phyloP scores from a whole-genome alignment of 2,888 invertebrate species.

The Protophormia terraenovae region DNA sequence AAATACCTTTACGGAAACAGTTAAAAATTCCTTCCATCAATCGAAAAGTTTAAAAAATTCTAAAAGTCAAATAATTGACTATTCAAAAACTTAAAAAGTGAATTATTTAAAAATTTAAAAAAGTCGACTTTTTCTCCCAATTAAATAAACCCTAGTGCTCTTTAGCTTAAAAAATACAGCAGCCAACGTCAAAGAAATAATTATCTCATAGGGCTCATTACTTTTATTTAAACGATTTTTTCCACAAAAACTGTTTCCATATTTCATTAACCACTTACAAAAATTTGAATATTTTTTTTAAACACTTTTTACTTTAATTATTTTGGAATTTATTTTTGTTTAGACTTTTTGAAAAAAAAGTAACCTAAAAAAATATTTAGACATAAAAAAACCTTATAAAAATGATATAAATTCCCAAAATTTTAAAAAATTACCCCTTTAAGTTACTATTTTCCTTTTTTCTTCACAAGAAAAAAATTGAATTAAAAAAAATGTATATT shows the following conservation, averaged over 20 bases:
- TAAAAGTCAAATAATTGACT: no score
- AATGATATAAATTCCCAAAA: background rate
- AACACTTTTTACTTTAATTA: constrained; percentile 11
- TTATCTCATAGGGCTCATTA: background rate
- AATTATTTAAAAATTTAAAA: no score
- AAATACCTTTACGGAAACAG: no score
- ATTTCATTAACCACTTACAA: constrained; percentile 55
- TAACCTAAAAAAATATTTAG: background rate
- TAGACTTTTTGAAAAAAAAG: constrained; percentile 45
- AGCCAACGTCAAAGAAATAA: no score
- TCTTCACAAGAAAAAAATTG: background rate
- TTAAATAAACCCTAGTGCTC: no score
- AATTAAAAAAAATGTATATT: background rate
- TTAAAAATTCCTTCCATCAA: no score
- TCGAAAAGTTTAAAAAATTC: no score
- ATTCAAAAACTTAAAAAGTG: no score
- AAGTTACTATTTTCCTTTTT: background rate
- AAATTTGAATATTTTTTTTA: constrained; percentile 9
- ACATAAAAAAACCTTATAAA: no score
- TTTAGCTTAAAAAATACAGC: no score
- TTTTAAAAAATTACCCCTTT: constrained; percentile 33
- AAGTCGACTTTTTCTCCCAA: no score
- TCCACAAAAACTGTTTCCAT: constrained; percentile 37
- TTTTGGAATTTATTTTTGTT: constrained; percentile 57
- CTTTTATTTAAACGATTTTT: background rate